Conservation (phyloP, 2,113 vertebrate genomes). For the Heliornis fulica region DNA sequence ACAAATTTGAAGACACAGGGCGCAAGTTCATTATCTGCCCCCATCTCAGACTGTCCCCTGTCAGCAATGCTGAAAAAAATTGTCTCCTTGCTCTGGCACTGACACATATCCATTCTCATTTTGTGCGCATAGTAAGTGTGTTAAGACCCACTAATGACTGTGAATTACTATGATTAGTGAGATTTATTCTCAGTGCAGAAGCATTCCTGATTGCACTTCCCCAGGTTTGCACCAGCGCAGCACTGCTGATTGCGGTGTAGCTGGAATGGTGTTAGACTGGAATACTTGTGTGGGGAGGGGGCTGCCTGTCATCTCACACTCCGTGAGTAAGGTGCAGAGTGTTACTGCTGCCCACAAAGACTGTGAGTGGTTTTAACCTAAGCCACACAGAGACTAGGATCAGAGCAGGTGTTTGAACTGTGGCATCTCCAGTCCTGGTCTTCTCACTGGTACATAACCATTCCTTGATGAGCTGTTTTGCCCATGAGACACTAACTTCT, state of each 20-base stretch:
- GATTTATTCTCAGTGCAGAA: not conserved
- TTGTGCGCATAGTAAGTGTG: not conserved
- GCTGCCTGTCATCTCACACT: not conserved
- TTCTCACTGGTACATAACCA: not conserved
- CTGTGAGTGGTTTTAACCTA: not conserved
- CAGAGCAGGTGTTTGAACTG: not conserved
- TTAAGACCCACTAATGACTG: not conserved
- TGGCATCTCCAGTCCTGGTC: not conserved
- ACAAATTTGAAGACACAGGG: not conserved
- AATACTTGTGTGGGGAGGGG: not conserved
- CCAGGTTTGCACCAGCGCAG: not conserved
- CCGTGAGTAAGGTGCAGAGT: not conserved
- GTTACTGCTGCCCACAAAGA: not conserved
- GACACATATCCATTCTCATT: not conserved
- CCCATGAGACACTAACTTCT: constrained; percentile 16
- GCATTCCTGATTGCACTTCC: not conserved
- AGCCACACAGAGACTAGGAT: not conserved
- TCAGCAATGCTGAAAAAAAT: not conserved
- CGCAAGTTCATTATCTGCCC: not conserved
- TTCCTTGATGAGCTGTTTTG: not conserved
- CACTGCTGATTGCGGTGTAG: not conserved
- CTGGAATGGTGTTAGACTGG: not conserved
- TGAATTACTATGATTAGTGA: not conserved
- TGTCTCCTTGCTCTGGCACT: not conserved
- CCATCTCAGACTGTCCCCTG: not conserved